Evolutionary conservation across 2,888 invertebrate species (phyloP), one percentile per base, ranked within the genome.

Genomic region (Meteorus cinctellus): DNA sequence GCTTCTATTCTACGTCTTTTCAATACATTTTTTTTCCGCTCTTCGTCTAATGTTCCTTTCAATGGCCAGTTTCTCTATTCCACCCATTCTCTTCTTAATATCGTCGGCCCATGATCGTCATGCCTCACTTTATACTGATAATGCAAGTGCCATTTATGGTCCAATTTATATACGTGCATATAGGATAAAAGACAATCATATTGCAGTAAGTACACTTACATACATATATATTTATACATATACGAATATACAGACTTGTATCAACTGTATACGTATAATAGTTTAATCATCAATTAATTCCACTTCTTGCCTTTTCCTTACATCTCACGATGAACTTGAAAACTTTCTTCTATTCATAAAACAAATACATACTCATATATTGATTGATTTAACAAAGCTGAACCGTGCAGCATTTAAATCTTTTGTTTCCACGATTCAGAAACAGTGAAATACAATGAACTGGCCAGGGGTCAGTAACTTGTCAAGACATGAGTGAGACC

Each of bases 391-490:
- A 6, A 24, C n/a, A 24, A 19, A 8, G 55, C 6, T 19, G 24
- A 19, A 4, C 1, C 1, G 2, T 55, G 55, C n/a, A n/a, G 48
- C 48, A n/a, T 4, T 16, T 19, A 8, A 55, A 48, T 48, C 16
- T 16, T 45, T 48, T 68, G 48, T 68, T 68, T 48, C 16, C 67
- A 12, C 76, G 80, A 86, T 86, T 87, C 87, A 89, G 88, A 89
- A 89, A 89, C 88, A 88, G 82, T 82, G 85, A 82, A 83, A 36
- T 80, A 78, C 80, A 73, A 75, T 76, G 82, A 83, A 89, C 89
- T 89, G 88, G 86, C 89, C 89, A 89, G 88, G 87, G 89, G 89
- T 89, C 89, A 89, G 85, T 89, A 84, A 89, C 89, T 88, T 85
- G 86, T 74, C 29, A 5, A 2, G 24, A 66, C 48, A 70, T 29